Base-by-base conservation (phyloP, 2,888 invertebrate species). In the Sussaba pulchella region DNA sequence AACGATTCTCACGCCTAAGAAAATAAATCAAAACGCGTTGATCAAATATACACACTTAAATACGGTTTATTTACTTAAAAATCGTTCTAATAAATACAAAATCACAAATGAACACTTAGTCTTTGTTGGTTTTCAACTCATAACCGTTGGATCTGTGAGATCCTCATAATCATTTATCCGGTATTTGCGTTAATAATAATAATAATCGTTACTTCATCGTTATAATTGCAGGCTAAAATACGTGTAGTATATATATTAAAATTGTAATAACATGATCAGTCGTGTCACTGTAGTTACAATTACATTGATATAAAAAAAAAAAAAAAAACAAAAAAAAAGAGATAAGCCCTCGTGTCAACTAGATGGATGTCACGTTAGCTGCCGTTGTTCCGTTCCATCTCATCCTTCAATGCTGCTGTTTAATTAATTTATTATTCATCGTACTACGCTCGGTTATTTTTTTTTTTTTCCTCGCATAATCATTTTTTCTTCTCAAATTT, bases 101-200 rank as follows among this genome's bases (percentile, higher is more conserved):
- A 91, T 92, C 91, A 92, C 91, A 92, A 92, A 91, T 91, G 87
- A 91, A 92, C 91, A 92, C 89, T 91, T 91, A 91, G 89, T 91
- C 90, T 91, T 91, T 91, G 88, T 89, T 92, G 90, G 88, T 89
- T 88, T 88, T 86, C 88, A 90, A 89, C 89, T 89, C 87, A 86
- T 89, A 88, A 88, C 87, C 88, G 88, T 86, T 36, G 70, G 67
- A 80, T 80, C 78, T 69, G 59, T 50, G 72, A 69, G 75, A 81
- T 69, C 78, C 66, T 81, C 78, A 76, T 70, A 77, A 64, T 73
- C 57, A 76, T 64, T 67, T 75, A 64, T 73, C 64, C 76, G 76
- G 76, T 81, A 72, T 69, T 76, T 64, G 73, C 82, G 77, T 83
- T 80, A 70, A 80, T 85, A 81, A 84, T 80, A 70, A 80, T 85